These are phyloP conservation scores for Spongilla lacustris DNA, from an alignment of 37 sponge, comb jelly and placozoan species.

Conservation along the genomic window DNA sequence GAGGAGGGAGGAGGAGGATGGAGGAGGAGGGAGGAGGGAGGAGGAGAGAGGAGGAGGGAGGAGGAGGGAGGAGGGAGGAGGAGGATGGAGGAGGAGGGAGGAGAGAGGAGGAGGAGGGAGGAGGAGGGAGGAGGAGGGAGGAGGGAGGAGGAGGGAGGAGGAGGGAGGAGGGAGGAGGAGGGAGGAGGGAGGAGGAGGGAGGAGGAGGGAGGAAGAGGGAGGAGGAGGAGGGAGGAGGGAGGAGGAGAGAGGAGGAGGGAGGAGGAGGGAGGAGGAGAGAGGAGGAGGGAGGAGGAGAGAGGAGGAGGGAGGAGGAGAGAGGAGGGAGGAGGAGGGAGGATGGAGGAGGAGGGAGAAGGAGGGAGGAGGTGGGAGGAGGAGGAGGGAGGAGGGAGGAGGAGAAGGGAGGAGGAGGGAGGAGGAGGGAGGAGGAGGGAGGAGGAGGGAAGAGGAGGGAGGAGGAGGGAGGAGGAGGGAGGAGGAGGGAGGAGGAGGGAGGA, in stretches of 20 bases:
- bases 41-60: too few species aligned
- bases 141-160: too few species aligned
- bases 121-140: too few species aligned
- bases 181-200: constrained; percentile 8
- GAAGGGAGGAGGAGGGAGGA: not conserved
- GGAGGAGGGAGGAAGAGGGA: not conserved
- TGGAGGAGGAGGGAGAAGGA: not conserved
- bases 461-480: not conserved
- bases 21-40: too few species aligned
- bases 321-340: not conserved
- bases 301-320: not conserved
- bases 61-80: too few species aligned
- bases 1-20: too few species aligned
- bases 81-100: too few species aligned
- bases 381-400: not conserved
- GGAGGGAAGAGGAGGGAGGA: not conserved
- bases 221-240: not conserved
- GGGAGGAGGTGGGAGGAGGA: not conserved
- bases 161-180: not conserved
- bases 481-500: not conserved
- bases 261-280: not conserved
- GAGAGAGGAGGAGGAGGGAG: too few species aligned
- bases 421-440: not conserved
- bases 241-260: not conserved
- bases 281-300: not conserved